Percentiles rank a stretch among this genome's conserved stretches.
Evolutionary conservation across 2,888 invertebrate species (phyloP).

Genomic region (Monochamus alternatus): DNA sequence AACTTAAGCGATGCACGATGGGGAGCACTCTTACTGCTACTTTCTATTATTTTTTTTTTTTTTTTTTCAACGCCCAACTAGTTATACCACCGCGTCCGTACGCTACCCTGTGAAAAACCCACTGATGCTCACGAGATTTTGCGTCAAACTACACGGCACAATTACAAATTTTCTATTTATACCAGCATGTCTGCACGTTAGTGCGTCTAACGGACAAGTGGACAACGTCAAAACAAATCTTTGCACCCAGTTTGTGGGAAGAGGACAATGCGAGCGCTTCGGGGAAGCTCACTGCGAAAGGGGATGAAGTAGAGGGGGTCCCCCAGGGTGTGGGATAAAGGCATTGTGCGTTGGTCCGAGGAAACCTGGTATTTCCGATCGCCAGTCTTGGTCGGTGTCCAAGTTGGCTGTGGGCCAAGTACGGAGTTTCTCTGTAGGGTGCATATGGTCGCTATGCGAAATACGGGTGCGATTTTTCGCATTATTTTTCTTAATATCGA

Average conservation of each 20-base stretch:
- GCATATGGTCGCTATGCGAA: conserved; percentile 28
- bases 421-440: conserved; percentile 70
- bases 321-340: neutral
- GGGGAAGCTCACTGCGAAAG: conserved; percentile 16
- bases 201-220: conserved; percentile 40
- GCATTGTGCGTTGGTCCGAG: conserved; percentile 33
- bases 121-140: conserved; percentile 47
- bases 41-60: too few relatives aligned
- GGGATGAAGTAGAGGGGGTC: conserved; percentile 28
- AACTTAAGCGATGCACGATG: neutral
- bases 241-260: conserved; percentile 18
- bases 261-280: conserved; percentile 36
- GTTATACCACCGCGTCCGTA: conserved; percentile 8
- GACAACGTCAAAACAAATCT: conserved; percentile 41
- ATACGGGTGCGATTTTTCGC: conserved; percentile 19
- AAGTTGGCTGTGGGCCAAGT: conserved; percentile 74
- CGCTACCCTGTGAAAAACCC: conserved; percentile 35
- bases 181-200: conserved; percentile 52
- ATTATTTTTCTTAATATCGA: conserved; percentile 2
- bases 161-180: conserved; percentile 60
- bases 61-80: conserved; percentile 17
- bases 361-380: conserved; percentile 31
- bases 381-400: conserved; percentile 67
- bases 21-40: conserved; percentile 11
- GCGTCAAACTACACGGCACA: conserved; percentile 55